Base-by-base conservation (phyloP, 2,888 invertebrate genomes). In the Drosophila emarginata region DNA sequence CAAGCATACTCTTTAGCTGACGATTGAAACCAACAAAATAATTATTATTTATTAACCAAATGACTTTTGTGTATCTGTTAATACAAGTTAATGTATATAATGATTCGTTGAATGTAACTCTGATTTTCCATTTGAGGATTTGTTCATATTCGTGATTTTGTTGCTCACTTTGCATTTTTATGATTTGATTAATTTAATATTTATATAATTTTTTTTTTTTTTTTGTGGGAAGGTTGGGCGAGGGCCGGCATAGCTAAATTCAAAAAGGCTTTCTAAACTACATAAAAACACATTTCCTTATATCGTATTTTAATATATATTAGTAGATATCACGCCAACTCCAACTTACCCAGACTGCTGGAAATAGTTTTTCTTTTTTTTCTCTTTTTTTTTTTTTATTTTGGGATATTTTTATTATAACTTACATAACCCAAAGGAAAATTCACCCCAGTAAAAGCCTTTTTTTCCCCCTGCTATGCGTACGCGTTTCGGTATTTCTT, bases 261-360 rank as follows among this genome's bases (percentile, higher is more conserved):
- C 61, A 82, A 78, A 82, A 78, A 67, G 74, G 73, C 73, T 82
- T 81, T 64, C 85, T 85, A 82, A 84, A 65, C 82, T 82, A 82
- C 82, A 54, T 62, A 58, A 66, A 45, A 79, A 75, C 75, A 79
- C 67, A 84, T 74, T 68, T 73, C 67, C 57, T 63, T 76, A 69
- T 70, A 74, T 74, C 69, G 72, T 71, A 73, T 73, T 75, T 72
- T 77, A 63, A 64, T 57, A 54, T 72, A 39, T 70, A 79, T 74
- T 62, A 59, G 63, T 62, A 76, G 69, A 61, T 80, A 77, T 58
- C 61, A 81, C 76, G 77, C 65, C 79, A 72, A 76, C 74, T 81
- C 74, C 78, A 21, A 82, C 81, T 82, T 82, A 82, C 81, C 81
- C 85, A 84, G 71, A 72, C 69, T 68, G 81, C 84, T 82, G 81